Conservation (phyloP, 2,113 vertebrate genomes). For the Myrmecophaga tridactyla region DNA sequence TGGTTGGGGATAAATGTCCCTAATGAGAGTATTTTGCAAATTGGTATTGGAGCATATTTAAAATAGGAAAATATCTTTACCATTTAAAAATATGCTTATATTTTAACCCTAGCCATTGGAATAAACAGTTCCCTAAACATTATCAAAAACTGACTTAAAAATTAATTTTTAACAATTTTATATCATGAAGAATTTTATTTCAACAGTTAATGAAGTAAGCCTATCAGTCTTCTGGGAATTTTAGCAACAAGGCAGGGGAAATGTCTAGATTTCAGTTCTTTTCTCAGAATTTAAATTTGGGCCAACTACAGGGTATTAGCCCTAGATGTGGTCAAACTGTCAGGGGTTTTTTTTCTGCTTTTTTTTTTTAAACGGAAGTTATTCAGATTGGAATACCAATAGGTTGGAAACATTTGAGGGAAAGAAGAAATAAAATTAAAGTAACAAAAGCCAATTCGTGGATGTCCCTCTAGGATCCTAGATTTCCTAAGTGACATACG, state of each 20-base stretch:
- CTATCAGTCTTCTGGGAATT: slow-evolving; percentile 10
- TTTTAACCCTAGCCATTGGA: background rate
- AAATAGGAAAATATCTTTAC: background rate
- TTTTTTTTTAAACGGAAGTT: background rate
- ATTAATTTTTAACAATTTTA: background rate
- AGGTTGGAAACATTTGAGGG: background rate
- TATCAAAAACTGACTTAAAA: slow-evolving; percentile 29
- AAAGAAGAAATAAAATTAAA: slow-evolving; percentile 1
- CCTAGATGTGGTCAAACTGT: slow-evolving; percentile 6
- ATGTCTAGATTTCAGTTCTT: slow-evolving; percentile 51
- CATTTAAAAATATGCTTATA: slow-evolving; percentile 10
- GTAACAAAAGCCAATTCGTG: background rate
- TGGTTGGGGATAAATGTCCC: background rate
- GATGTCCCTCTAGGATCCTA: background rate
- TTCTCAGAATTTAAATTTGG: slow-evolving; percentile 43
- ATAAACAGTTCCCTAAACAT: background rate
- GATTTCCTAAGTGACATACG: background rate
- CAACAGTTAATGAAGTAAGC: slow-evolving; percentile 46
- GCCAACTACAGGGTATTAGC: background rate
- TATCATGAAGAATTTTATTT: slow-evolving; percentile 44
- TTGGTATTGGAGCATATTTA: background rate
- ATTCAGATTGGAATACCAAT: background rate
- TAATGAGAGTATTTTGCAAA: slow-evolving; percentile 29
- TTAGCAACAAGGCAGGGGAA: background rate
- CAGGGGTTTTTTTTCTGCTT: background rate